Evolutionary conservation across 2,888 invertebrate genomes (phyloP), one percentile per base, ranked within the genome.

Genomic region (Dolichopus griseipennis): DNA sequence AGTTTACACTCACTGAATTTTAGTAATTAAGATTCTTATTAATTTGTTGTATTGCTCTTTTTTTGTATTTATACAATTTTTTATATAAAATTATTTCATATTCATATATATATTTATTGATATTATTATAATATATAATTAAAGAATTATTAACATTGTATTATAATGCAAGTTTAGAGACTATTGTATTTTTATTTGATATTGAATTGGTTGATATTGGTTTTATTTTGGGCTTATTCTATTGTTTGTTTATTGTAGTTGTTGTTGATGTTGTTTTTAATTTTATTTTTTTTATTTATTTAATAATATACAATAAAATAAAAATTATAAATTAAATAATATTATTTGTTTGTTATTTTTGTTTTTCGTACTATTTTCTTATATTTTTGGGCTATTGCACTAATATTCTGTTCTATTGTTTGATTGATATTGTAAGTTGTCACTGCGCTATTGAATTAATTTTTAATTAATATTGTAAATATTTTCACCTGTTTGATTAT

Each of bases 151-250:
- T 18, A 15, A 18, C 52, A 52, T 18, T 27, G 27, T 27, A 52
- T 52, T 52, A 52, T 52, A 52, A 52, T 52, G 52, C 52, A 52
- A 52, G 52, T 52, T 52, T 52, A 52, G 52, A 52, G 52, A 52
- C 52, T 52, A 52, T 52, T 52, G 52, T 52, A 52, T 18, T 52
- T 52, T 52, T 52, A 15, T 52, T n/a, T 18, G 52, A n/a, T 18
- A 52, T 18, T 52, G 52, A 3, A 18, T 18, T 52, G 8, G 9
- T 52, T 12, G 52, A 9, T 52, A 52, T 52, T 18, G 18, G 1
- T 6, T 12, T 52, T 34, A 34, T 37, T 37, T 37, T 37, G 37
- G 52, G 27, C 27, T 27, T 27, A 27, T 27, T 27, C 27, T 27
- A 27, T 52, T 52, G n/a, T 52, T 52, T 6, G 15, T 52, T 15